Evolutionary conservation across 2,113 vertebrate species (phyloP).

Genomic region (Chamaea fasciata): DNA sequence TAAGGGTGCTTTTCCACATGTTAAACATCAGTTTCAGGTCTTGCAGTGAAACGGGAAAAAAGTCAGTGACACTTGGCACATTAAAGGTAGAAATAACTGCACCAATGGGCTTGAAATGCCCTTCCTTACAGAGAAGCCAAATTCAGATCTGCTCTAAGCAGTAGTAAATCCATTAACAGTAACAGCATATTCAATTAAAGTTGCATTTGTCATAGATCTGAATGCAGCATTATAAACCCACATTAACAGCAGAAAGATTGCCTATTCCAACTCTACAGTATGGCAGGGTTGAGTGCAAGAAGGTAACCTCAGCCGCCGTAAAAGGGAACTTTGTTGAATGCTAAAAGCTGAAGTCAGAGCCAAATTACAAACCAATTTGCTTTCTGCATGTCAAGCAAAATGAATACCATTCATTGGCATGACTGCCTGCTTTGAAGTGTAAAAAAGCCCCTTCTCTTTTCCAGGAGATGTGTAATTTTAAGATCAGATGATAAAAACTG

Average conservation of each 20-base stretch:
- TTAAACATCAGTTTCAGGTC: neutral
- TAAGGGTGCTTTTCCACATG: neutral
- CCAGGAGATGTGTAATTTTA: neutral
- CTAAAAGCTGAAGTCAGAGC: neutral
- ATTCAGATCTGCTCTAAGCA: neutral
- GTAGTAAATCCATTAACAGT: conserved; percentile 12
- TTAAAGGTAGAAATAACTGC: neutral
- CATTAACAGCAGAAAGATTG: neutral
- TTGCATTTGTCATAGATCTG: conserved; percentile 1
- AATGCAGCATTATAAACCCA: neutral
- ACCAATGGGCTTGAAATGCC: neutral
- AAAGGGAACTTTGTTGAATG: neutral
- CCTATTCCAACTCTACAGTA: neutral
- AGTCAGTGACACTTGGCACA: neutral
- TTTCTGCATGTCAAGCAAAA: neutral
- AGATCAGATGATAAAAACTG: neutral
- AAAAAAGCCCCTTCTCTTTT: neutral
- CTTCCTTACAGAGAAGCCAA: neutral
- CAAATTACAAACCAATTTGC: conserved; percentile 8
- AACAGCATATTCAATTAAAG: conserved; percentile 23
- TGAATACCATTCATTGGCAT: neutral
- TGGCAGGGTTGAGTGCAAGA: neutral
- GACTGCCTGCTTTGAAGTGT: neutral
- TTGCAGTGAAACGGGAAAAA: neutral
- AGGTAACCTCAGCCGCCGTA: neutral